Evolutionary conservation across 2,888 invertebrate genomes (phyloP).

Genomic region (Calliopum simillimum): DNA sequence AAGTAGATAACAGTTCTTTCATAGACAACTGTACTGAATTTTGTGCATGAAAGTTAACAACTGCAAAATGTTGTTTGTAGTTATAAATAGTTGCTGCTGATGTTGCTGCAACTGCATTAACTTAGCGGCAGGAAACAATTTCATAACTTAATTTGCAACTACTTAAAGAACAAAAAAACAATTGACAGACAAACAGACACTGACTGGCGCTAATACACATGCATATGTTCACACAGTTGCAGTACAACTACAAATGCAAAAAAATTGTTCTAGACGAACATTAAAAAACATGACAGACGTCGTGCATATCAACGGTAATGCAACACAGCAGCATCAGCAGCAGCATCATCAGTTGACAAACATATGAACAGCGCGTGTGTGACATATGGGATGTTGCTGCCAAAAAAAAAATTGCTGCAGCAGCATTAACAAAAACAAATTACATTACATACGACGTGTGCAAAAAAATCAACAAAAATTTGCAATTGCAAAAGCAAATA

Average conservation of each 20-base stretch:
- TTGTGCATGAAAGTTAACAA: neutral
- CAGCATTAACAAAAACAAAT: too few species aligned
- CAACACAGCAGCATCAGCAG: neutral
- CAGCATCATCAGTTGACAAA: too few species aligned
- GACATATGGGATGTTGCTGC: conserved; percentile 13
- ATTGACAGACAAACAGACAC: neutral
- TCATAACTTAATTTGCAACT: neutral
- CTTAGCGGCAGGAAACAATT: too few species aligned
- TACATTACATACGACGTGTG: too few species aligned
- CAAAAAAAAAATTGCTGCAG: neutral
- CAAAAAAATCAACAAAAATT: neutral
- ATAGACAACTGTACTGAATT: conserved; percentile 5
- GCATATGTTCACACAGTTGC: too few species aligned
- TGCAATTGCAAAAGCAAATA: neutral
- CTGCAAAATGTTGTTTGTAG: too few species aligned
- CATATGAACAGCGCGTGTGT: neutral
- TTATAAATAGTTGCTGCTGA: neutral
- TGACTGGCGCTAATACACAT: too few species aligned
- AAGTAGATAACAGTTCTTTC: neutral
- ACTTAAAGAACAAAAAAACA: conserved; percentile 7
- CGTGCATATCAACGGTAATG: conserved; percentile 1
- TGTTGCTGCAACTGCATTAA: neutral
- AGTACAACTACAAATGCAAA: too few species aligned
- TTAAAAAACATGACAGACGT: too few species aligned
- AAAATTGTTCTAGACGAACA: too few species aligned